Conservation (phyloP, 2,797 vertebrate genomes). For the Vespertilio murinus region DNA sequence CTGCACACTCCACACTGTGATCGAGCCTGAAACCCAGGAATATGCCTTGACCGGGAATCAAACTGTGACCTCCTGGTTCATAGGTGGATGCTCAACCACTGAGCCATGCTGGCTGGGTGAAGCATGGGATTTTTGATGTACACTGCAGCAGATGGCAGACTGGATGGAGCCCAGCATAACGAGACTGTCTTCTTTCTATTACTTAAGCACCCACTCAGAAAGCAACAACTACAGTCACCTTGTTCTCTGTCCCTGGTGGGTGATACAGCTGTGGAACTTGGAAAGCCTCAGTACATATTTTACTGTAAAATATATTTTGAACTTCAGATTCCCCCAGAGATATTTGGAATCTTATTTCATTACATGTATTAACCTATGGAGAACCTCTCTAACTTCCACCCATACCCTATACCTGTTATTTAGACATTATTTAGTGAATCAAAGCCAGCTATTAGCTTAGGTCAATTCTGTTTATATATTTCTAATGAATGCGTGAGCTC, state of each 20-base stretch:
- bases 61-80: too few relatives aligned
- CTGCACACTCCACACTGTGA: too few relatives aligned
- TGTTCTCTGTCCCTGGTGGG: not conserved
- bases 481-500: not conserved
- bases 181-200: not conserved
- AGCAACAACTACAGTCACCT: not conserved
- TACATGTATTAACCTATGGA: not conserved
- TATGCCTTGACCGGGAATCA: too few relatives aligned
- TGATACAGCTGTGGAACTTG: not conserved
- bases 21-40: too few relatives aligned
- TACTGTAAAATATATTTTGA: not conserved
- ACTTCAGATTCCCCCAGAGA: not conserved
- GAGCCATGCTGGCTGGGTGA: not conserved
- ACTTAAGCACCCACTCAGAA: slow-evolving; percentile 24
- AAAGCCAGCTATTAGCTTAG: not conserved
- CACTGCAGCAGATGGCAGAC: not conserved
- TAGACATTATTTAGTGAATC: not conserved
- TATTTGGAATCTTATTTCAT: not conserved
- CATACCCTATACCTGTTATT: not conserved
- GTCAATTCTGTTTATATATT: not conserved
- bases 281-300: not conserved
- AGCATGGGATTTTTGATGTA: not conserved
- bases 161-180: not conserved
- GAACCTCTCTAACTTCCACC: not conserved
- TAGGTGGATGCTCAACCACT: too few relatives aligned